Percentiles rank a stretch among this genome's conserved stretches.
phyloP scores from a whole-genome alignment of 53 echinoderm and acorn worm genomes.

The Antedon mediterranea region DNA sequence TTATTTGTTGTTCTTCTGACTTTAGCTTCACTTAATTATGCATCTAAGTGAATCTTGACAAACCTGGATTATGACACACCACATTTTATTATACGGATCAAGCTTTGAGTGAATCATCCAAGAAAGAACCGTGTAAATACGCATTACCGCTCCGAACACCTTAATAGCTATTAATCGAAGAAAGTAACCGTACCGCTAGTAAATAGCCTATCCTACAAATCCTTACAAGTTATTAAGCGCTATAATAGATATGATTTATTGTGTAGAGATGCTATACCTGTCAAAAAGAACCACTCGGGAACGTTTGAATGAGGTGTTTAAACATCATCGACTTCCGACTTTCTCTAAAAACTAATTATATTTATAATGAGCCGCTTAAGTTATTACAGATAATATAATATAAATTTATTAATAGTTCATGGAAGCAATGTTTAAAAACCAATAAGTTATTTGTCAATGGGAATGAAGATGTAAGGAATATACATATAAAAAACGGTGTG shows the following conservation, averaged over 20 bases:
- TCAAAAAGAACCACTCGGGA: neutral
- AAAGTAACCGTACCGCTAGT: neutral
- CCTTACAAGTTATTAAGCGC: neutral
- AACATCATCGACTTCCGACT: neutral
- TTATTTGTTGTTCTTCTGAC: neutral
- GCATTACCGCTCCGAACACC: neutral
- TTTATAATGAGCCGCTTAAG: neutral
- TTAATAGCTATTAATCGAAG: neutral
- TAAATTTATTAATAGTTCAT: neutral
- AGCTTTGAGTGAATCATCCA: neutral
- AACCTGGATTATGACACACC: neutral
- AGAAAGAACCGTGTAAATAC: neutral
- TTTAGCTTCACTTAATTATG: neutral
- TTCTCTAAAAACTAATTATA: neutral
- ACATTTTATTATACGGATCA: neutral
- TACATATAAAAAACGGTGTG: too few relatives aligned
- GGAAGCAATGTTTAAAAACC: neutral
- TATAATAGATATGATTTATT: neutral
- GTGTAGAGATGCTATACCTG: neutral
- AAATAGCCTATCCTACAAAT: neutral
- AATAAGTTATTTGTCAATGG: neutral
- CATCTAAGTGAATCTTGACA: neutral
- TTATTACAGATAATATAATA: neutral
- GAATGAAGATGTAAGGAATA: too few relatives aligned
- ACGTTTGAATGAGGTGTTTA: neutral